Evolutionary conservation across 1,140 invertebrate species (phyloP).

Genomic region (Caerostris extrusa): DNA sequence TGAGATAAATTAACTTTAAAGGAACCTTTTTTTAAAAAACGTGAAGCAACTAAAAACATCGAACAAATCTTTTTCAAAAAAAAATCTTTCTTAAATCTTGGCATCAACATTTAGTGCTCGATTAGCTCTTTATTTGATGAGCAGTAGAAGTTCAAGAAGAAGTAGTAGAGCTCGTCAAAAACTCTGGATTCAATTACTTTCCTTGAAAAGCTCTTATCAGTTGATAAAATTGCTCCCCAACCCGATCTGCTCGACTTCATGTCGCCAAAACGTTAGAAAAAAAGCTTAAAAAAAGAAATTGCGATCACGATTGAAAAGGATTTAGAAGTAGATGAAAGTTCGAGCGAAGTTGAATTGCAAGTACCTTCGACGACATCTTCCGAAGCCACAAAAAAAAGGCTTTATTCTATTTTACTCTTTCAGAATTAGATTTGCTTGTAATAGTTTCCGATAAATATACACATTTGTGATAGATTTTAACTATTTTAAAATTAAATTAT

Average conservation of each 20-base stretch:
- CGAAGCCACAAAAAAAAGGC: background rate
- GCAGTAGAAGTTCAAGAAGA: background rate
- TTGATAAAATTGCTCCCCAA: conserved; percentile 12
- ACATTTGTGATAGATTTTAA: background rate
- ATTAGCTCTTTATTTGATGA: conserved; percentile 8
- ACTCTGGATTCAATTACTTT: conserved; percentile 12
- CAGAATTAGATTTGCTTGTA: background rate
- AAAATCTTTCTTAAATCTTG: background rate
- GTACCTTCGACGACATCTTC: background rate
- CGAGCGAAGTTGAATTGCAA: background rate
- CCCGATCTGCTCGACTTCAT: background rate
- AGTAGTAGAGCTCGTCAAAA: background rate
- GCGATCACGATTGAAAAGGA: background rate
- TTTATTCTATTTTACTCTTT: background rate
- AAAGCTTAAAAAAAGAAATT: background rate
- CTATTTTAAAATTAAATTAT: background rate
- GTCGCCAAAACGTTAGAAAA: background rate
- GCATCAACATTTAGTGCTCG: background rate
- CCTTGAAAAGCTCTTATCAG: background rate
- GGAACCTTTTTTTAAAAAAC: no score
- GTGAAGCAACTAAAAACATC: background rate
- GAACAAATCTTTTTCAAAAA: background rate
- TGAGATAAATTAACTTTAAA: no score
- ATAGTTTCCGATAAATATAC: background rate
- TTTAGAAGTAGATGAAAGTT: background rate